phyloP scores from a whole-genome alignment of 2,888 invertebrate genomes.

The Drosophila paranaensis region DNA sequence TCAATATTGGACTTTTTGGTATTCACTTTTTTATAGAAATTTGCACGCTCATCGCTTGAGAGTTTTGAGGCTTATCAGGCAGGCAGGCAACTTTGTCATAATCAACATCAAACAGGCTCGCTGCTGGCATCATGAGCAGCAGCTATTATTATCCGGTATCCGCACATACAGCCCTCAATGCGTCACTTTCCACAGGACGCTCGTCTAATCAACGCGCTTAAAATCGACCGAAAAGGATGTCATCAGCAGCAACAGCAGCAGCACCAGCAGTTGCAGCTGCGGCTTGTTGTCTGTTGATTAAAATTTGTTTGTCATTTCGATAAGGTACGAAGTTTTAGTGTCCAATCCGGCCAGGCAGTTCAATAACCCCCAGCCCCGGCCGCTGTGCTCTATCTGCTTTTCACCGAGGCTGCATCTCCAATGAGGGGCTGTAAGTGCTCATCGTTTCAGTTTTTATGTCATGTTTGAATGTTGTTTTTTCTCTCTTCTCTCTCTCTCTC shows the following conservation, averaged over 20 bases:
- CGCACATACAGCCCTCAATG: conserved; percentile 18
- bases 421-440: conserved; percentile 57
- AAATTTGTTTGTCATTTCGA: conserved; percentile 79
- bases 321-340: conserved; percentile 74
- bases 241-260: conserved; percentile 77
- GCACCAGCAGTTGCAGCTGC: conserved; percentile 49
- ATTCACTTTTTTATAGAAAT: conserved; percentile 49
- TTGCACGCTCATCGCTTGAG: conserved; percentile 76
- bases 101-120: conserved; percentile 75
- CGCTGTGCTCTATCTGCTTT: conserved; percentile 68
- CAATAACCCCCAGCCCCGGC: conserved; percentile 71
- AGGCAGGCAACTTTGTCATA: conserved; percentile 75
- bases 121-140: conserved; percentile 58
- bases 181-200: conserved; percentile 14
- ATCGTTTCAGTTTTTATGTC: conserved; percentile 52
- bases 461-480: conserved; percentile 38
- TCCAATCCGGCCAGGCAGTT: conserved; percentile 51
- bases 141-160: conserved; percentile 76
- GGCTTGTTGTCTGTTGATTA: conserved; percentile 70
- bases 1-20: conserved; percentile 1
- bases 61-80: conserved; percentile 73
- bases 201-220: conserved; percentile 74
- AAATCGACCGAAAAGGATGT: conserved; percentile 78
- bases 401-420: conserved; percentile 34
- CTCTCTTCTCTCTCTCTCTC: neutral